A percentile compares a stretch with the other conserved stretches of the same genome.
These are phyloP conservation scores for Cheirogaleus medius DNA, from an alignment of 2,113 vertebrate genomes.

Conservation along the genomic window DNA sequence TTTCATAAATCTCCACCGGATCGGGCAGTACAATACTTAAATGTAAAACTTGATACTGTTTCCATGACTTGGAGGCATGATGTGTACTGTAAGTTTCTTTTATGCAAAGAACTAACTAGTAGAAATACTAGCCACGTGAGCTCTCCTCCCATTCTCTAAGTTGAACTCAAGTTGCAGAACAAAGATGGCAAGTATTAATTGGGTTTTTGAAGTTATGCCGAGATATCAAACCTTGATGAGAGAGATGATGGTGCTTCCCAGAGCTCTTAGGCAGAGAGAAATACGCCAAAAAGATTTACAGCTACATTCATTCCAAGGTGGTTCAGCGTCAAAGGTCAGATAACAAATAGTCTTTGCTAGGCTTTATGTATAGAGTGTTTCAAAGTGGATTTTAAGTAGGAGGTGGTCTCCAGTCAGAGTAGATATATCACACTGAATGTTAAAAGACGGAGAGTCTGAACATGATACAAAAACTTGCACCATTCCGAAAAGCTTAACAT, in stretches of 20 bases:
- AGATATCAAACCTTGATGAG: not conserved
- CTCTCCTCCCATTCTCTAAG: not conserved
- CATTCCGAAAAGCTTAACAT: not conserved
- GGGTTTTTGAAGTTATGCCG: not conserved
- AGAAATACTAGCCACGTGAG: not conserved
- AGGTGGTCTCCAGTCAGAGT: not conserved
- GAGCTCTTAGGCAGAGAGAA: slow-evolving; percentile 25
- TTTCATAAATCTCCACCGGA: not conserved
- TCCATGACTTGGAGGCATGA: not conserved
- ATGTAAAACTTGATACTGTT: not conserved
- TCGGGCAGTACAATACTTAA: not conserved
- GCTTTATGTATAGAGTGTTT: not conserved
- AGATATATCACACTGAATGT: not conserved
- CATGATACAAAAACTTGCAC: not conserved
- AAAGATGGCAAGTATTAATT: not conserved
- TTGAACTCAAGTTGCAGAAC: not conserved
- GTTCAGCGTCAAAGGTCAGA: slow-evolving; percentile 13
- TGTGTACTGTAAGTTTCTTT: not conserved
- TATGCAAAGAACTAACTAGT: not conserved
- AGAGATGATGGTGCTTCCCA: not conserved
- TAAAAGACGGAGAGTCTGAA: not conserved
- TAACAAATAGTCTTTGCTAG: not conserved
- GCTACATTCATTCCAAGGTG: slow-evolving; percentile 53
- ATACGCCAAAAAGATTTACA: slow-evolving; percentile 6
- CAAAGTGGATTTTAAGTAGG: slow-evolving; percentile 5